phyloP scores from a whole-genome alignment of 2,888 invertebrate species.

The Temnothorax unifasciatus region DNA sequence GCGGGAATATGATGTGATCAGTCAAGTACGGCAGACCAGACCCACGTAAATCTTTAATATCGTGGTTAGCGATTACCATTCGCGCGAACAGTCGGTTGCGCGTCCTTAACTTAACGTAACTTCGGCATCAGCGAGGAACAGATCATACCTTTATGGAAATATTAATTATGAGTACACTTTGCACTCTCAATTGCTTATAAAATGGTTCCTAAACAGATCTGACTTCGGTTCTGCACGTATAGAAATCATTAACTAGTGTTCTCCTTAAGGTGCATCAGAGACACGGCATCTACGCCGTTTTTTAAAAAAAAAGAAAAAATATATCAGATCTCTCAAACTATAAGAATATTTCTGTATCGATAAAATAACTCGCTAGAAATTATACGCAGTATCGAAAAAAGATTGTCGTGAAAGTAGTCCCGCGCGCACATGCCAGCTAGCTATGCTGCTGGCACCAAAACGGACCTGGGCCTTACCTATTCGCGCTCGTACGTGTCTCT shows the following conservation, averaged over 20 bases:
- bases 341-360: slow-evolving; percentile 9
- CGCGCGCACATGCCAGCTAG: neutral
- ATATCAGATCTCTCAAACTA: slow-evolving; percentile 34
- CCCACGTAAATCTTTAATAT: slow-evolving; percentile 58
- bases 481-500: slow-evolving; percentile 19
- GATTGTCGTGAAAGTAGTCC: slow-evolving; percentile 7
- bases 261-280: neutral
- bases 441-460: slow-evolving; percentile 22
- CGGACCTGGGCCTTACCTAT: neutral
- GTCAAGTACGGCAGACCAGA: slow-evolving; percentile 62
- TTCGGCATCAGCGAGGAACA: slow-evolving; percentile 30
- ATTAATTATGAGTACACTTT: slow-evolving; percentile 2
- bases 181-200: slow-evolving; percentile 22
- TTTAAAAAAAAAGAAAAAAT: neutral
- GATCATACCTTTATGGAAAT: slow-evolving; percentile 18
- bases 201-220: slow-evolving; percentile 17
- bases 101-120: slow-evolving; percentile 19
- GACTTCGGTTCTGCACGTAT: neutral
- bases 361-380: slow-evolving; percentile 30
- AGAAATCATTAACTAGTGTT: slow-evolving; percentile 3
- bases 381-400: slow-evolving; percentile 18
- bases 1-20: slow-evolving; percentile 64
- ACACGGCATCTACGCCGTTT: neutral
- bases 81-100: neutral
- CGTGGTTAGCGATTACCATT: slow-evolving; percentile 63